Conservation (phyloP, 2,888 invertebrate species). For the Pristionchus maxplancki region DNA sequence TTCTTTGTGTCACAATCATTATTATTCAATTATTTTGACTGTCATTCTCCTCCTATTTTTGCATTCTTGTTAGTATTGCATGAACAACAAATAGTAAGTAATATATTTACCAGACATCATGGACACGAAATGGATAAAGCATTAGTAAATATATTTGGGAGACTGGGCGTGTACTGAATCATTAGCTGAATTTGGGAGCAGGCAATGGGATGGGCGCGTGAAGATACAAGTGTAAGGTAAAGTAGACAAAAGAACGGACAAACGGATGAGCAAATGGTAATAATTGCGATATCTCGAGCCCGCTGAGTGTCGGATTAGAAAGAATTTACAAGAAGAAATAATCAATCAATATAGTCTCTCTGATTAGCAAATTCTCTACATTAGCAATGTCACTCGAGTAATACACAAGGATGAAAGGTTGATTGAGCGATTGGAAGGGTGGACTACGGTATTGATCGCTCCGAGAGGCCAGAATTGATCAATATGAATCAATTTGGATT, state of each 20-base stretch:
- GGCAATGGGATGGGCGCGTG: conserved; percentile 40
- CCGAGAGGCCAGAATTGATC: conserved; percentile 10
- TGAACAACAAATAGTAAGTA: neutral
- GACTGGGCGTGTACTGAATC: neutral
- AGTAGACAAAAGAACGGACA: neutral
- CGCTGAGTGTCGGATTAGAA: conserved; percentile 16
- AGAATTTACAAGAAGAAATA: conserved; percentile 29
- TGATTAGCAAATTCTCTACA: conserved; percentile 18
- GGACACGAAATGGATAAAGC: conserved; percentile 39
- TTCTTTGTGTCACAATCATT: neutral
- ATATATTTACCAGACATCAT: conserved; percentile 30
- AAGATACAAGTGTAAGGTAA: conserved; percentile 35
- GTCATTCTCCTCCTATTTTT: neutral
- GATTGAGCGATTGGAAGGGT: neutral
- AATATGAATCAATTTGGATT: conserved; percentile 19
- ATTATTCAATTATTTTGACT: neutral
- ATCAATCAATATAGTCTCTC: conserved; percentile 13
- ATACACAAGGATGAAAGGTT: neutral
- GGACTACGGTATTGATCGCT: conserved; percentile 42
- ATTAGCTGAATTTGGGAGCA: conserved; percentile 10
- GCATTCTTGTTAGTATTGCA: too few species aligned
- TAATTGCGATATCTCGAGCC: conserved; percentile 36
- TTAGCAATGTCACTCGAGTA: conserved; percentile 25
- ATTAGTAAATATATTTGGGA: conserved; percentile 20
- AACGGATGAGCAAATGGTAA: conserved; percentile 21